A percentile compares a stretch with the other conserved stretches of the same genome.
These are phyloP conservation scores for Varanus komodoensis DNA, from an alignment of 2,113 vertebrate genomes.

Conservation along the genomic window DNA sequence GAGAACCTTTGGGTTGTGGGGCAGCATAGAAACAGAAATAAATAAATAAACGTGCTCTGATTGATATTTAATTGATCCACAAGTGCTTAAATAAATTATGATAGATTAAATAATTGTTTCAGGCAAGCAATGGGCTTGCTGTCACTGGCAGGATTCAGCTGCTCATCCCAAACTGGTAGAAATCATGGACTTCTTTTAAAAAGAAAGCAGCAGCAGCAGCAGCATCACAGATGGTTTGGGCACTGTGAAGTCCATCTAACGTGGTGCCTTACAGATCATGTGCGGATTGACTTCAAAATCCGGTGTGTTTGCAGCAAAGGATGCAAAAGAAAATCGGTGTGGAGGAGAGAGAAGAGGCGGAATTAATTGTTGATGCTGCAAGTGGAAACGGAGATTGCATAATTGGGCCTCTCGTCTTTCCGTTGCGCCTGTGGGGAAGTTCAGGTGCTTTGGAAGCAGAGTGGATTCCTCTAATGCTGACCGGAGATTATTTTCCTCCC, in stretches of 20 bases:
- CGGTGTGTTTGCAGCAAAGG: background rate
- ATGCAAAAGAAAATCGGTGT: no score
- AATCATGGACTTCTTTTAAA: background rate
- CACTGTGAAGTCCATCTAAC: background rate
- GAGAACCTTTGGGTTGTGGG: no score
- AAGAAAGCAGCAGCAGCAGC: no score
- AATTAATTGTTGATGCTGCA: background rate
- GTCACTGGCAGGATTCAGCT: background rate
- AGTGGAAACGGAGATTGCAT: slow-evolving; percentile 4
- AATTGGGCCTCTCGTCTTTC: background rate
- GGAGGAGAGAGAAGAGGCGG: background rate
- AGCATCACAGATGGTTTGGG: background rate
- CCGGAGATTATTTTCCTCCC: background rate
- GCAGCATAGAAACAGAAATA: no score
- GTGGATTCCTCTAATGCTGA: background rate
- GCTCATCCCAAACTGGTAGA: background rate
- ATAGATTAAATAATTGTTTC: no score
- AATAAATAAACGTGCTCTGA: no score
- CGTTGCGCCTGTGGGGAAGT: background rate
- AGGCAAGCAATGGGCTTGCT: background rate
- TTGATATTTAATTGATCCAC: no score
- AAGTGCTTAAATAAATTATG: no score
- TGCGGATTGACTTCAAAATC: background rate
- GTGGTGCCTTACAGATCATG: background rate
- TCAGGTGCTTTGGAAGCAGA: background rate